Base-by-base conservation (phyloP, 2,888 invertebrate species). In the Apamea monoglypha region DNA sequence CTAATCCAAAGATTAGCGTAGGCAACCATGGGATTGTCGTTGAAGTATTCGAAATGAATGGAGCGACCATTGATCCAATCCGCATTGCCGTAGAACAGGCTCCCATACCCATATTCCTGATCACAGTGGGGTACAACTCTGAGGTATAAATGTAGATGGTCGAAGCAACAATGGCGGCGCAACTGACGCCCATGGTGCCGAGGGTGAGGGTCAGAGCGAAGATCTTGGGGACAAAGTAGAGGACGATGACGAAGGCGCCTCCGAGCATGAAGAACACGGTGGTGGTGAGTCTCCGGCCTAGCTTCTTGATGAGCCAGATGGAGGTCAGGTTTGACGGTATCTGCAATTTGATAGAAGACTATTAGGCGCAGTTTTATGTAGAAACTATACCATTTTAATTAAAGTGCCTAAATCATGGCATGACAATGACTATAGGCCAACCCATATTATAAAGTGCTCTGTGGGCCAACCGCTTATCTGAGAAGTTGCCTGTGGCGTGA, bases 111-210 rank as follows among this genome's bases (percentile, higher is more conserved):
- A 98, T 98, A 90, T 99, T 99, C 25, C 99, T 97, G 0, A 99
- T 98, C 0, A 98, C 98, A 0, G 99, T 99, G 0, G 99, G 99
- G 92, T 98, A 99, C 12, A 99, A 92, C 93, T 99, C 99, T 0
- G 98, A 98, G 0, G 98, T 98, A 94, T 98, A 99, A 16, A 99
- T 97, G 92, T 99, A 99, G 18, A 98, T 98, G 1, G 98, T 98
- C 0, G 98, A 98, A 87, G 99, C 99, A 0, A 98, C 98, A 0
- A 98, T 97, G 0, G 98, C 97, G 44, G 98, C 97, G 16, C 98
- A 98, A 85, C 98, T 98, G 86, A 99, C 98, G 0, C 98, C 98
- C 50, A 98, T 89, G 40, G 98, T 97, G 0, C 98, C 98, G 12
- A 98, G 95, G 14, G 97, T 94, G 1, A 98, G 94, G 68, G 97